Conservation (phyloP, 1,140 invertebrate species). For the Drosophila hydei region DNA sequence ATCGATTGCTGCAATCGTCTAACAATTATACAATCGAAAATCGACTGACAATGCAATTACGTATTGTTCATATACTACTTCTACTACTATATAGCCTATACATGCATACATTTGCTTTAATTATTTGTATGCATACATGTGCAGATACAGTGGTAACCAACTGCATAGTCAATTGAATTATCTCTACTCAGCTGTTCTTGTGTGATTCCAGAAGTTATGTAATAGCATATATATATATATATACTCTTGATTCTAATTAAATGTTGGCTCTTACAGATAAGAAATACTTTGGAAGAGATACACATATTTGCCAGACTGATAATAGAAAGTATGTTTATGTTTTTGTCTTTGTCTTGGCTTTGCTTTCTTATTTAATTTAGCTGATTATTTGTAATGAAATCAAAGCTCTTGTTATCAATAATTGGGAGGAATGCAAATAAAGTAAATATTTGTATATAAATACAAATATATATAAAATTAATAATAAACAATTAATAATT, state of each 20-base stretch:
- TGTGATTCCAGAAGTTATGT: not conserved
- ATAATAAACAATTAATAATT: too few species aligned
- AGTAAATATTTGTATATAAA: not conserved
- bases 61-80: too few species aligned
- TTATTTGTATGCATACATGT: not conserved
- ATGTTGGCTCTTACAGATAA: not conserved
- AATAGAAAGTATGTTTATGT: not conserved
- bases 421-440: not conserved
- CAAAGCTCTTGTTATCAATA: not conserved
- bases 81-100: not conserved
- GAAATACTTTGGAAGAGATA: not conserved
- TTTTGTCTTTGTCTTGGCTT: not conserved
- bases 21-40: conserved; percentile 39
- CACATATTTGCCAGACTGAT: not conserved
- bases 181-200: not conserved
- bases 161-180: not conserved
- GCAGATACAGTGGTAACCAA: not conserved
- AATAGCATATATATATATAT: not conserved
- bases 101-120: conserved; percentile 17
- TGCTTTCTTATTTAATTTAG: not conserved
- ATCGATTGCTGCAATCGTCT: conserved; percentile 41
- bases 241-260: not conserved
- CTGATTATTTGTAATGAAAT: not conserved
- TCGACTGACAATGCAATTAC: conserved; percentile 42
- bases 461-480: not conserved